Evolutionary conservation across 2,888 invertebrate species (phyloP).

Genomic region (Volucella inflata): DNA sequence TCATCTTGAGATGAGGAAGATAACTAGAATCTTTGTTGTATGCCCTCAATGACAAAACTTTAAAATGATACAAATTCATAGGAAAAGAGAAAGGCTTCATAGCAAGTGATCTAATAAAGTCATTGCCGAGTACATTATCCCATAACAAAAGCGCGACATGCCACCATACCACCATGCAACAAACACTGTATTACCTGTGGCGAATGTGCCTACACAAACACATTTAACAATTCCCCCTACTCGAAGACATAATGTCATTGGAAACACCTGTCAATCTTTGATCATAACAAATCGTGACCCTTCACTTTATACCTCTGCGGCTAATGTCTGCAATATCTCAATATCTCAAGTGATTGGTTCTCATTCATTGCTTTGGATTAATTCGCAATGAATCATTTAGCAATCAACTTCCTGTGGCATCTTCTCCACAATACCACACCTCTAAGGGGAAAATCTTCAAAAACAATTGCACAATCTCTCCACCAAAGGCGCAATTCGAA

Average conservation of each 20-base stretch:
- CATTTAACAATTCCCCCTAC: background rate
- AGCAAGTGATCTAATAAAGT: conserved; percentile 67
- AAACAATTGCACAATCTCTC: conserved; percentile 29
- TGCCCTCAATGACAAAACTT: conserved; percentile 29
- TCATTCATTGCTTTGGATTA: conserved; percentile 9
- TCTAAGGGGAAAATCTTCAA: conserved; percentile 31
- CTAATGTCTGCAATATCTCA: conserved; percentile 25
- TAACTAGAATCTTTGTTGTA: too few relatives aligned
- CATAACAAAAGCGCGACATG: conserved; percentile 50
- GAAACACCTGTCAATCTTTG: conserved; percentile 73
- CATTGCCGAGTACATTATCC: conserved; percentile 59
- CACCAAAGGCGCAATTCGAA: background rate
- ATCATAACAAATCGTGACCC: conserved; percentile 75
- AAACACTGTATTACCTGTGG: conserved; percentile 55
- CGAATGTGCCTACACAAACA: conserved; percentile 33
- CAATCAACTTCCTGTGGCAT: conserved; percentile 61
- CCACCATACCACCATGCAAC: conserved; percentile 8
- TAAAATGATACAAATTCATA: background rate
- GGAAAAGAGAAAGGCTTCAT: conserved; percentile 51
- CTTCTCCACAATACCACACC: conserved; percentile 61
- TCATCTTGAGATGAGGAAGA: too few relatives aligned
- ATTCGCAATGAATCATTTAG: conserved; percentile 30
- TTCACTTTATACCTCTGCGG: conserved; percentile 51
- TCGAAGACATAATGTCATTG: conserved; percentile 60
- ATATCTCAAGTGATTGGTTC: conserved; percentile 26